Conservation (phyloP, 2,797 vertebrate species). For the Apogon talboti region DNA sequence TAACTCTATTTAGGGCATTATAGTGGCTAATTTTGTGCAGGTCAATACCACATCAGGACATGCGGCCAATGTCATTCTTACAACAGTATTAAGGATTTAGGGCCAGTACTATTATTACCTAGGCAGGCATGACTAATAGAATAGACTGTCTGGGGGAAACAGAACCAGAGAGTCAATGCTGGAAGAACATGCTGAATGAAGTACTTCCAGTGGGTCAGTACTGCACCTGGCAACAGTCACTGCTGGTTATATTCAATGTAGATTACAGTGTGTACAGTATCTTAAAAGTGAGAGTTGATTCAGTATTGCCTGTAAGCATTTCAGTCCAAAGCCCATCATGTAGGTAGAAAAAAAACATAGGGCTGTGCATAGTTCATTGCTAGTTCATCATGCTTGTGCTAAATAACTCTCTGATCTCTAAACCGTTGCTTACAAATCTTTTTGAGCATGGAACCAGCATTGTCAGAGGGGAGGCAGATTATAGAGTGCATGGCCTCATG, state of each 20-base stretch:
- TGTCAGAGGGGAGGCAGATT: not conserved
- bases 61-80: conserved; percentile 29
- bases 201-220: conserved; percentile 35
- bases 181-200: conserved; percentile 32
- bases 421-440: conserved; percentile 4
- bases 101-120: conserved; percentile 44
- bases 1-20: conserved; percentile 32
- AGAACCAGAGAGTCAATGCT: conserved; percentile 31
- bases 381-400: conserved; percentile 9
- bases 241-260: conserved; percentile 13
- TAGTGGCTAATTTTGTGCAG: conserved; percentile 36
- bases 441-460: not conserved
- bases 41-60: conserved; percentile 38
- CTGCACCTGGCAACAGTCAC: conserved; percentile 26
- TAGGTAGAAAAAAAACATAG: not conserved
- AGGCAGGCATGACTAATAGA: conserved; percentile 27
- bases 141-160: conserved; percentile 35
- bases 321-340: conserved; percentile 6
- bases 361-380: not conserved
- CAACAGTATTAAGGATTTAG: conserved; percentile 37
- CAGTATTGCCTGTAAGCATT: not conserved
- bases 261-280: conserved; percentile 11
- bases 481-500: not conserved
- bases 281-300: not conserved
- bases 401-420: conserved; percentile 15